Percentiles rank a stretch among this genome's conserved stretches.
These are phyloP conservation scores for Panonychus citri DNA, from an alignment of 1,140 invertebrate species.

Conservation along the genomic window DNA sequence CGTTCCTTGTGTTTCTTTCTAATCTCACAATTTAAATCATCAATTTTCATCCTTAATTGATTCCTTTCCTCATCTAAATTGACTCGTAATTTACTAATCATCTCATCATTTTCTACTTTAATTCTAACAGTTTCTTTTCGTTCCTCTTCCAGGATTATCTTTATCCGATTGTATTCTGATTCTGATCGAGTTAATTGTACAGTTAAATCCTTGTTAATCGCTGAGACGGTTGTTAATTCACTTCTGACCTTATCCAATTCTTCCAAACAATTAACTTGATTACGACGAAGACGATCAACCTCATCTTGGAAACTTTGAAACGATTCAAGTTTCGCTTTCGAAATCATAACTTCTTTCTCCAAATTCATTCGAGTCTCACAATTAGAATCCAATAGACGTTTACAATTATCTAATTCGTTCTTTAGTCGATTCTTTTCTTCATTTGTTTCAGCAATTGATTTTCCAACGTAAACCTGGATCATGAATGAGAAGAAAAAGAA, in stretches of 20 bases:
- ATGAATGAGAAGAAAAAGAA: too few species aligned
- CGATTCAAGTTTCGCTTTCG: constrained; percentile 6
- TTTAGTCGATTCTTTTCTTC: neutral
- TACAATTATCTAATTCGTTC: neutral
- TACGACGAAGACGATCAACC: constrained; percentile 1
- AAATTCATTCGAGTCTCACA: neutral
- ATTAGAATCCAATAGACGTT: neutral
- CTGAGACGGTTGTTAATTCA: neutral
- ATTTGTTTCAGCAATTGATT: neutral
- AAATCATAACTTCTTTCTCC: constrained; percentile 6
- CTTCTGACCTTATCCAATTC: constrained; percentile 2
- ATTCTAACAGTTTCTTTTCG: neutral
- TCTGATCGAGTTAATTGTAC: neutral
- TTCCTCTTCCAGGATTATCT: constrained; percentile 3
- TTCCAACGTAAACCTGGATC: constrained; percentile 5
- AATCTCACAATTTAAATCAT: constrained; percentile 1
- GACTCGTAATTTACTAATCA: neutral
- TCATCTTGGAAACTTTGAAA: constrained; percentile 1
- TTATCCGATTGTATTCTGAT: constrained; percentile 1
- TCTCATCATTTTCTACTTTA: constrained; percentile 2
- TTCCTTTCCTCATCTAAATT: constrained; percentile 7
- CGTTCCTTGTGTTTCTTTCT: neutral
- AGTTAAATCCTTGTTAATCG: constrained; percentile 7
- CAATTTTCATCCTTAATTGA: neutral
- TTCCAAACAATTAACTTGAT: constrained; percentile 2